Conservation (phyloP, 2,113 vertebrate genomes). For the Poicephalus gulielmi region DNA sequence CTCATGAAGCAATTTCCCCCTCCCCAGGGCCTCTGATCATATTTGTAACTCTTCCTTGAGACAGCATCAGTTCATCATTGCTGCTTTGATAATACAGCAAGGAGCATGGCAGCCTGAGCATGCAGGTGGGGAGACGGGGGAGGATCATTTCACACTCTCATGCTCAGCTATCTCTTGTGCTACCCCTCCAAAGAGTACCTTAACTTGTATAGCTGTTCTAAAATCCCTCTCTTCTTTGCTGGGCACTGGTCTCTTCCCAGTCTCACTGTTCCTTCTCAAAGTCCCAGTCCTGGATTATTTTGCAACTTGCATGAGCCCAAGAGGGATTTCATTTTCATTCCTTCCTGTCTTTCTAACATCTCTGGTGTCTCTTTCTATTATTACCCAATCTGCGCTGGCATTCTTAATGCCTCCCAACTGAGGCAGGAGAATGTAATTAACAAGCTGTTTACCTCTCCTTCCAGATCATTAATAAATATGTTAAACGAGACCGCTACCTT, state of each 20-base stretch:
- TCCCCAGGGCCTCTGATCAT: slow-evolving; percentile 10
- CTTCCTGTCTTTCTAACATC: slow-evolving; percentile 14
- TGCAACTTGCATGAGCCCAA: not conserved
- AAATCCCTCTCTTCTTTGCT: not conserved
- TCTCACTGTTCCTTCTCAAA: not conserved
- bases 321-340: slow-evolving; percentile 25
- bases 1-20: slow-evolving; percentile 20
- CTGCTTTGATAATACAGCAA: not conserved
- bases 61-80: not conserved
- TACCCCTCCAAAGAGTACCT: not conserved
- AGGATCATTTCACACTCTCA: not conserved
- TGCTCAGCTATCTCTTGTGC: accelerated
- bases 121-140: not conserved
- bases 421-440: slow-evolving; percentile 57
- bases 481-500: slow-evolving; percentile 28
- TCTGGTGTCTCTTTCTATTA: slow-evolving; percentile 41
- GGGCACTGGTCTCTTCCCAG: not conserved
- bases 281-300: not conserved
- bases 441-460: slow-evolving; percentile 63
- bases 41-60: slow-evolving; percentile 38
- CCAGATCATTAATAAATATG: slow-evolving; percentile 55
- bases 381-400: slow-evolving; percentile 32
- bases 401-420: slow-evolving; percentile 31
- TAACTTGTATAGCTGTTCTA: accelerated
- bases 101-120: not conserved